Conservation (phyloP, 2,113 vertebrate species). For the Clarias batrachus region DNA sequence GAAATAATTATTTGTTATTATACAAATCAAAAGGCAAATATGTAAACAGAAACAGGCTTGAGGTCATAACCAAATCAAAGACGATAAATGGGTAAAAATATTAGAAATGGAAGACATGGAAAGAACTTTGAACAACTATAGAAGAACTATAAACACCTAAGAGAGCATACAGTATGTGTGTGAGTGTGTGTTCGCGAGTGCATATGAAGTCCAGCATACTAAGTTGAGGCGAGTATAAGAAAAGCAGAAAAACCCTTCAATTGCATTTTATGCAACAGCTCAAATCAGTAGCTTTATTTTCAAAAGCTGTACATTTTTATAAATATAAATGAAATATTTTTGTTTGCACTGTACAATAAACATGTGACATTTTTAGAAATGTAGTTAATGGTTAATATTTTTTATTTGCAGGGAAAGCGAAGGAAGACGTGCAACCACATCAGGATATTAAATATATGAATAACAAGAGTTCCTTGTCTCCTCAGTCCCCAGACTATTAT, state of each 20-base stretch:
- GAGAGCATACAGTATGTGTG: no score
- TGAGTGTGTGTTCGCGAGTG: no score
- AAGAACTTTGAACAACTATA: not conserved
- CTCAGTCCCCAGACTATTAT: no score
- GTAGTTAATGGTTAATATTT: no score
- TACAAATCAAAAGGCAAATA: not conserved
- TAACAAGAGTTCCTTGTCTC: no score
- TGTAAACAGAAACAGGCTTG: not conserved
- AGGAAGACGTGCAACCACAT: no score
- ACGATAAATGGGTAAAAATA: not conserved
- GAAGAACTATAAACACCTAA: not conserved
- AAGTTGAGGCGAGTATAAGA: not conserved
- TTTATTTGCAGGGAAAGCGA: no score
- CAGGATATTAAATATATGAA: no score
- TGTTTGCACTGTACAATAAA: not conserved
- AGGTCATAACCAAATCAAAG: not conserved
- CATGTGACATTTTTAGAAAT: no score
- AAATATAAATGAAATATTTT: slow-evolving; percentile 20
- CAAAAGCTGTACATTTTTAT: not conserved
- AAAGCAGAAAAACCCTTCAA: slow-evolving; percentile 10
- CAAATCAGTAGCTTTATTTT: not conserved
- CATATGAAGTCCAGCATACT: not conserved
- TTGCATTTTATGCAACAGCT: not conserved
- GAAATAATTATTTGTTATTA: not conserved
- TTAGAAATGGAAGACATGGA: not conserved